These are phyloP conservation scores for Druceiella hillmani DNA, from an alignment of 2,888 invertebrate genomes.

Conservation along the genomic window DNA sequence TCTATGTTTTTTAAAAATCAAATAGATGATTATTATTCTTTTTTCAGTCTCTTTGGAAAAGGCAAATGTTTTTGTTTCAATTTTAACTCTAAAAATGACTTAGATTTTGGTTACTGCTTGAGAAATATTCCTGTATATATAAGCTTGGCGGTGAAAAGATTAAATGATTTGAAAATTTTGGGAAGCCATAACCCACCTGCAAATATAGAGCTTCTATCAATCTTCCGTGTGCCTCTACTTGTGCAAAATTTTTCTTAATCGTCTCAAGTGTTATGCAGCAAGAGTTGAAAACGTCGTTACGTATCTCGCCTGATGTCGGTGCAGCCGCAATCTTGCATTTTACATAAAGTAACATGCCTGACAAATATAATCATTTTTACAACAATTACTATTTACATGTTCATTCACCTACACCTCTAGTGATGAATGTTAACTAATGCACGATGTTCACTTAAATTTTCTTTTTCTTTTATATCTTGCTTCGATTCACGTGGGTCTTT, in stretches of 20 bases:
- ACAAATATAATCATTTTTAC: not conserved
- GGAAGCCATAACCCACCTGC: conserved; percentile 54
- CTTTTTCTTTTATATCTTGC: no score
- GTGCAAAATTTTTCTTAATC: conserved; percentile 64
- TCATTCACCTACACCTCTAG: not conserved
- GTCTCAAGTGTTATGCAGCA: conserved; percentile 58
- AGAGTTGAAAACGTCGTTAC: conserved; percentile 47
- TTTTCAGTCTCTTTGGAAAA: not conserved
- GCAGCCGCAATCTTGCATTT: conserved; percentile 72
- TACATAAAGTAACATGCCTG: conserved; percentile 63
- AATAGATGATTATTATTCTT: no score
- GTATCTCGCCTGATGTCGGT: conserved; percentile 40
- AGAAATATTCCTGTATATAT: no score
- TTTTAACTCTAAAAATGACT: no score
- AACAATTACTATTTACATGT: not conserved
- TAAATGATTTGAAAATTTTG: no score
- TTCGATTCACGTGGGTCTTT: no score
- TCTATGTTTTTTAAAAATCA: no score
- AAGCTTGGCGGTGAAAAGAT: no score
- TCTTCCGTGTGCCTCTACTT: conserved; percentile 70
- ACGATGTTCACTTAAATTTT: no score
- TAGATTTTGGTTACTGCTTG: no score
- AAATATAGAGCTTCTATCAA: conserved; percentile 69
- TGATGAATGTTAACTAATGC: not conserved
- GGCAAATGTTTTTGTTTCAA: not conserved